Evolutionary conservation across 2,888 invertebrate species (phyloP).

Genomic region (Agrotis puta): DNA sequence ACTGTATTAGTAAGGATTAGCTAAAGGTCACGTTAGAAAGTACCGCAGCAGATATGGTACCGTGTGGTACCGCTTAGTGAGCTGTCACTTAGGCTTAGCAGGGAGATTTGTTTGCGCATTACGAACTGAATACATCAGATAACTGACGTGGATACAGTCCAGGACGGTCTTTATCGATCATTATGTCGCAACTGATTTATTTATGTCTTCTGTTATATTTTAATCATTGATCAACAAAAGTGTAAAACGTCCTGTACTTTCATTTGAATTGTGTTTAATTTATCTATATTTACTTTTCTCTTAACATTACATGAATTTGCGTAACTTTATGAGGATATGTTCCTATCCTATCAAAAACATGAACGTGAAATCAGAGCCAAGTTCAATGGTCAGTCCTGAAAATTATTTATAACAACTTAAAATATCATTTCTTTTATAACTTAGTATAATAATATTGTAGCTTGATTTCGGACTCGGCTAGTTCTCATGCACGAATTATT

Average conservation of each 20-base stretch:
- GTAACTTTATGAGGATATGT: too few relatives aligned
- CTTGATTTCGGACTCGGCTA: too few relatives aligned
- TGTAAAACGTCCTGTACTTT: background rate
- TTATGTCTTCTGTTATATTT: conserved; percentile 30
- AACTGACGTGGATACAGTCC: conserved; percentile 28
- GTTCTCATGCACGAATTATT: too few relatives aligned
- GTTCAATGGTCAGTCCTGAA: too few relatives aligned
- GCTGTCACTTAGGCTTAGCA: conserved; percentile 58
- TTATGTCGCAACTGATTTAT: conserved; percentile 44
- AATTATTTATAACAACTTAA: too few relatives aligned
- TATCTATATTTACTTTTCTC: background rate
- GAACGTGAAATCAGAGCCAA: too few relatives aligned
- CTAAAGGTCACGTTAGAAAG: conserved; percentile 47
- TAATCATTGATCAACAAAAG: background rate
- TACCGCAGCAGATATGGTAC: conserved; percentile 16
- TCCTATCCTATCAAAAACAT: too few relatives aligned
- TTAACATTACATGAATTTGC: background rate
- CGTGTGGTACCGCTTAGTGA: conserved; percentile 20
- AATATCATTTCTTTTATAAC: too few relatives aligned
- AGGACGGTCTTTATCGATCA: conserved; percentile 29
- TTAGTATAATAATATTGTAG: too few relatives aligned
- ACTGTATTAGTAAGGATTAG: conserved; percentile 49
- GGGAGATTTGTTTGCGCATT: conserved; percentile 46
- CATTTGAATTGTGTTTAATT: background rate
- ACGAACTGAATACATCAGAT: conserved; percentile 44